Evolutionary conservation across 2,113 vertebrate species (phyloP).

Genomic region (Cyrtonyx montezumae): DNA sequence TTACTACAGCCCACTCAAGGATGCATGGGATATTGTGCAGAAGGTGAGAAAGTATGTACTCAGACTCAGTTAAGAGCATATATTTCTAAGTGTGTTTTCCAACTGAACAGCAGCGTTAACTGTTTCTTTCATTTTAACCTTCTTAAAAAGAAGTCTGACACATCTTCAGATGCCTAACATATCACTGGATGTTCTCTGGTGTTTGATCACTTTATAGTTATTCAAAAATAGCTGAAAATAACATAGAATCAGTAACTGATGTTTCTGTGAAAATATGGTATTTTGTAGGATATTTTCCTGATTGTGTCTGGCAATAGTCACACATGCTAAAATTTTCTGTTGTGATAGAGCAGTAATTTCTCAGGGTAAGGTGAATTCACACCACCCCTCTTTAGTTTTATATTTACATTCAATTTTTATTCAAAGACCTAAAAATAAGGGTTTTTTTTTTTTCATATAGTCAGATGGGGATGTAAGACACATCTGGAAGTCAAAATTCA

Average conservation of each 20-base stretch:
- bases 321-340: not conserved
- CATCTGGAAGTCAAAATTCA: not conserved
- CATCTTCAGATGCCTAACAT: not conserved
- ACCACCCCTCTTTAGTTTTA: not conserved
- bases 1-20: conserved; percentile 91
- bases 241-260: not conserved
- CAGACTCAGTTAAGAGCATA: not conserved
- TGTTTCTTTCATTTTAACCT: not conserved
- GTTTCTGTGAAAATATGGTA: not conserved
- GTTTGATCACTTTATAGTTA: not conserved
- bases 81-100: not conserved
- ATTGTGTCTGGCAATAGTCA: not conserved
- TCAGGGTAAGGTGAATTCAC: not conserved
- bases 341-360: not conserved
- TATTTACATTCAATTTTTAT: not conserved
- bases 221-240: not conserved
- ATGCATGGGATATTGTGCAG: conserved; percentile 93
- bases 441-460: not conserved
- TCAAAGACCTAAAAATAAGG: not conserved
- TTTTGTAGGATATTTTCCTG: not conserved
- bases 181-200: not conserved
- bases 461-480: not conserved
- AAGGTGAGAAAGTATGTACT: conserved; percentile 77
- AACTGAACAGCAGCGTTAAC: not conserved
- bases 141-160: not conserved